phyloP scores from a whole-genome alignment of 2,888 invertebrate species.

The Acrobasis suavella region DNA sequence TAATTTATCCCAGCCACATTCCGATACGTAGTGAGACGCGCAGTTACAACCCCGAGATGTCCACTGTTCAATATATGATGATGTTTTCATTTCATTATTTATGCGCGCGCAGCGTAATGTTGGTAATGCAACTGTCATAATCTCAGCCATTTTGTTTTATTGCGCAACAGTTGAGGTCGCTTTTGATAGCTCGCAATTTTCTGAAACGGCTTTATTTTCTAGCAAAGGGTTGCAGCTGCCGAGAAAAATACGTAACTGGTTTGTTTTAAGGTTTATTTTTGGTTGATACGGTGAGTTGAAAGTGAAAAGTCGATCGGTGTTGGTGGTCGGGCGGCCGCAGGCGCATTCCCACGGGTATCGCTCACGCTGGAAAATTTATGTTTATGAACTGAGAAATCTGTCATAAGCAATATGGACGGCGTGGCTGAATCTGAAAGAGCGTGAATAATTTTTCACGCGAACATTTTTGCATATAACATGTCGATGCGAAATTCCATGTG shows the following conservation, averaged over 20 bases:
- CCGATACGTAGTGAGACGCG: conserved; percentile 31
- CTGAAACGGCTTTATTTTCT: conserved; percentile 75
- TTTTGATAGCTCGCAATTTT: conserved; percentile 59
- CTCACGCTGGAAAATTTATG: conserved; percentile 78
- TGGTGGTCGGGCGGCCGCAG: conserved; percentile 75
- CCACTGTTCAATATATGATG: conserved; percentile 49
- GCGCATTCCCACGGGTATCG: conserved; percentile 78
- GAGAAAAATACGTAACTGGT: conserved; percentile 35
- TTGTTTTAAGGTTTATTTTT: conserved; percentile 45
- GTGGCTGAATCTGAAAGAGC: conserved; percentile 73
- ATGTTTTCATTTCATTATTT: conserved; percentile 66
- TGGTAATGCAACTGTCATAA: conserved; percentile 47
- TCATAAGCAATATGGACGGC: conserved; percentile 76
- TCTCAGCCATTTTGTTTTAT: conserved; percentile 66
- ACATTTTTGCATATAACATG: conserved; percentile 38
- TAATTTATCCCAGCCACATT: conserved; percentile 21
- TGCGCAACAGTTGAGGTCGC: conserved; percentile 57
- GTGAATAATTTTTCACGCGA: conserved; percentile 76
- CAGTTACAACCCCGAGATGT: conserved; percentile 39
- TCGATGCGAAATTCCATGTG: conserved; percentile 18
- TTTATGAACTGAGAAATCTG: conserved; percentile 80
- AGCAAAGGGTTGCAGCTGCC: conserved; percentile 37
- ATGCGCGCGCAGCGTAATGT: conserved; percentile 52
- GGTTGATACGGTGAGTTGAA: conserved; percentile 45
- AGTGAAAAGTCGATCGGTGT: conserved; percentile 77